Evolutionary conservation across 2,113 vertebrate genomes (phyloP).

Genomic region (Erinaceus europaeus): DNA sequence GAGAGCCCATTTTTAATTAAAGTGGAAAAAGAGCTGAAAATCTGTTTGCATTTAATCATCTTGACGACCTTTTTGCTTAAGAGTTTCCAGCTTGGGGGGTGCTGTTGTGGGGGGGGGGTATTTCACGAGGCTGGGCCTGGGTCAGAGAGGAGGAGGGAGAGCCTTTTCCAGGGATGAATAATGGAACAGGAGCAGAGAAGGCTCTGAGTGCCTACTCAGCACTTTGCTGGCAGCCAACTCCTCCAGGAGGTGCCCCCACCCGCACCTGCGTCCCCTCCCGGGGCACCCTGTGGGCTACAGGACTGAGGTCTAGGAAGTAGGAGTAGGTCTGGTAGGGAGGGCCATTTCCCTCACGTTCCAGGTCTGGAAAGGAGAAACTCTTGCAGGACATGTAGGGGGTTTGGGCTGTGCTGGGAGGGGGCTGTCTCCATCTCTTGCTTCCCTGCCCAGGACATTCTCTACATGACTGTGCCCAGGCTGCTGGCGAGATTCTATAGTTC

Average conservation of each 20-base stretch:
- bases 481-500: background rate
- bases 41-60: constrained; percentile 78
- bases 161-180: constrained; percentile 50
- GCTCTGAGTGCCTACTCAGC: constrained; percentile 64
- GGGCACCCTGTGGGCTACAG: background rate
- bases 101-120: background rate
- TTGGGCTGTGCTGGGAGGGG: background rate
- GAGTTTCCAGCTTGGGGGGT: constrained; percentile 72
- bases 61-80: constrained; percentile 79
- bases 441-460: too few species aligned
- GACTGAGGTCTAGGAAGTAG: background rate
- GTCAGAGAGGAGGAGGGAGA: constrained; percentile 29
- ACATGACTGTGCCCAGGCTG: background rate
- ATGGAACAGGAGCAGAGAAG: constrained; percentile 47
- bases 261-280: background rate
- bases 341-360: background rate
- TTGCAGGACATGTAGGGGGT: too few species aligned
- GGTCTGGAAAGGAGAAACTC: background rate
- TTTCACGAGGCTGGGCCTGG: constrained; percentile 49
- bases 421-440: background rate
- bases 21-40: constrained; percentile 77
- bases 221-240: background rate
- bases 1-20: constrained; percentile 77
- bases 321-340: background rate
- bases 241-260: background rate